These are phyloP conservation scores for Campodea augens DNA, from an alignment of 1,140 invertebrate species.

Conservation along the genomic window DNA sequence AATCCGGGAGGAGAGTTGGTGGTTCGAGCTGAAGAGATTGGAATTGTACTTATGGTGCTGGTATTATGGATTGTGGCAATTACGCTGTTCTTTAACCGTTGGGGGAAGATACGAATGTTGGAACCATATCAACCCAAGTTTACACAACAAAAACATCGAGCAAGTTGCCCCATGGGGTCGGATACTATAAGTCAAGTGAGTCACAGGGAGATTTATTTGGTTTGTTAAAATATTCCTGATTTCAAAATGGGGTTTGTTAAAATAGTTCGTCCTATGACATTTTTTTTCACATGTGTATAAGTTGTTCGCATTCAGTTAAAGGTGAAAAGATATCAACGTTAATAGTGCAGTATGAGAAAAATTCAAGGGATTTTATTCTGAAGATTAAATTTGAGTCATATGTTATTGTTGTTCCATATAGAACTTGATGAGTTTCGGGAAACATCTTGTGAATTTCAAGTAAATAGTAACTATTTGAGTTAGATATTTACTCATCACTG, in stretches of 20 bases:
- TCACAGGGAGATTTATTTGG: conserved; percentile 7
- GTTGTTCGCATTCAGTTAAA: too few relatives aligned
- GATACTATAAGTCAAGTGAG: conserved; percentile 14
- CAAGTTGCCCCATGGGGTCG: conserved; percentile 46
- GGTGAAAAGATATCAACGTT: too few relatives aligned
- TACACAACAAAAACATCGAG: conserved; percentile 41
- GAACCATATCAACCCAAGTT: conserved; percentile 66
- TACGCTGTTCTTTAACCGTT: conserved; percentile 59
- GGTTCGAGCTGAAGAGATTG: conserved; percentile 51
- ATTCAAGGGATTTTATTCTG: too few relatives aligned
- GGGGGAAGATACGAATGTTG: conserved; percentile 70
- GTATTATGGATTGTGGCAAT: conserved; percentile 58
- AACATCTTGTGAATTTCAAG: too few relatives aligned
- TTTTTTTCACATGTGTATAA: background rate
- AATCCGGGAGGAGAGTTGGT: too few relatives aligned
- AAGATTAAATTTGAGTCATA: too few relatives aligned
- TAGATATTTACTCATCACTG: too few relatives aligned
- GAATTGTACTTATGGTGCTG: conserved; percentile 51
- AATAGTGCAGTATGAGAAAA: too few relatives aligned
- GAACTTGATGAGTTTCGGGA: too few relatives aligned
- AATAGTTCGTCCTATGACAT: background rate
- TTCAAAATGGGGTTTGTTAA: too few relatives aligned
- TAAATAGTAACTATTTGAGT: too few relatives aligned
- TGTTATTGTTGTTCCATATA: too few relatives aligned
- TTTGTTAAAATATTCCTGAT: background rate